A percentile compares a stretch with the other conserved stretches of the same genome.
phyloP scores from a whole-genome alignment of 2,888 invertebrate species.

The Cryptocephalus primarius region DNA sequence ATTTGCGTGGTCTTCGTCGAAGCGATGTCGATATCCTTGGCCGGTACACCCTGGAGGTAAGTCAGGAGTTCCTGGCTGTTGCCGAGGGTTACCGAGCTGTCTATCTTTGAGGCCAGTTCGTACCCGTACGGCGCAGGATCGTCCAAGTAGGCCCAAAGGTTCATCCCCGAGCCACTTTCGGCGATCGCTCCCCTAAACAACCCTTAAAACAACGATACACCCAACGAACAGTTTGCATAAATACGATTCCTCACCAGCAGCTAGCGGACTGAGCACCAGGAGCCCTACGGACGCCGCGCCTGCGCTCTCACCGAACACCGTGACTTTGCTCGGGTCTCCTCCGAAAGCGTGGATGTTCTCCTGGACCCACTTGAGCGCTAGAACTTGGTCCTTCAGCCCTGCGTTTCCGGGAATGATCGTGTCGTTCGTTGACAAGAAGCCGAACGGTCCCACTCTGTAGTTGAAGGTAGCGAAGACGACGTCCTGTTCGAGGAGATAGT shows the following conservation, averaged over 20 bases:
- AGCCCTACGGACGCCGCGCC: too few relatives aligned
- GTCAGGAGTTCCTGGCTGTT: constrained; percentile 9
- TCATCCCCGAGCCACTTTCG: constrained; percentile 14
- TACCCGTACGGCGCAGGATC: constrained; percentile 9
- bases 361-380: too few relatives aligned
- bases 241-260: neutral
- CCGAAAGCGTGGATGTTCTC: too few relatives aligned
- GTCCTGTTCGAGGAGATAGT: too few relatives aligned
- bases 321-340: too few relatives aligned
- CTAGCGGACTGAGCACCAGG: too few relatives aligned
- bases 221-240: neutral
- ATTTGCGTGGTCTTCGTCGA: constrained; percentile 4
- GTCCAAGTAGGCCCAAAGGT: constrained; percentile 5
- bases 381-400: too few relatives aligned
- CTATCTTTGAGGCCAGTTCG: constrained; percentile 8
- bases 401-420: too few relatives aligned
- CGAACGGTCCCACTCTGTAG: too few relatives aligned
- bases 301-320: too few relatives aligned
- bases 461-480: too few relatives aligned
- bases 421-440: too few relatives aligned
- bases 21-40: constrained; percentile 14
- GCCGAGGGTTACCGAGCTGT: neutral
- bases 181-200: constrained; percentile 14
- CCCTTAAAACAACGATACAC: constrained; percentile 2
- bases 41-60: constrained; percentile 12